Percentiles rank a stretch among this genome's conserved stretches.
Conservation (phyloP, 2,888 invertebrate genomes). For the Polydesmus complanatus region DNA sequence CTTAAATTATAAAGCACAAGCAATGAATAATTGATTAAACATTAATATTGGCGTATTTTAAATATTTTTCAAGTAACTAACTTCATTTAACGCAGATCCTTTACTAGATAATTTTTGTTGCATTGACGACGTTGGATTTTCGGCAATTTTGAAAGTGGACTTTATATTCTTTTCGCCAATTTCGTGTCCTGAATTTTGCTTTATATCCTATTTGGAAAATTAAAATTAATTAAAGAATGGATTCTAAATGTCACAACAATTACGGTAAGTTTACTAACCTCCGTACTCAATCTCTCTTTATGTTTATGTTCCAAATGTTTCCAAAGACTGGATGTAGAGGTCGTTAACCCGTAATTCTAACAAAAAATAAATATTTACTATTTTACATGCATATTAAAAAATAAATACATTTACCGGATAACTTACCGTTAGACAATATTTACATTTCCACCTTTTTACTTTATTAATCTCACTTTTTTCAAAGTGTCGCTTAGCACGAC, state of each 20-base stretch:
- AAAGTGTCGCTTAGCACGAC: not conserved
- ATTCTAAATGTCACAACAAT: not conserved
- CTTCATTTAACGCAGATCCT: too few relatives aligned
- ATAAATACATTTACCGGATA: not conserved
- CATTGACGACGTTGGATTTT: too few relatives aligned
- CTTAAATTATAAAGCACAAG: too few relatives aligned
- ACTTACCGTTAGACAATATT: not conserved
- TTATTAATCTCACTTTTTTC: not conserved
- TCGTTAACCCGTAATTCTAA: not conserved
- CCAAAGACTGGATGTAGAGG: not conserved
- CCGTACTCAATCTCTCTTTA: not conserved
- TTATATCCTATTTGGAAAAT: not conserved
- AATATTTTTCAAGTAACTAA: too few relatives aligned
- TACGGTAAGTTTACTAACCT: not conserved
- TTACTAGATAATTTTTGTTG: too few relatives aligned
- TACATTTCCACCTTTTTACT: not conserved
- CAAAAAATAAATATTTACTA: too few relatives aligned
- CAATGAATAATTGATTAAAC: too few relatives aligned
- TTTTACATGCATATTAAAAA: not conserved
- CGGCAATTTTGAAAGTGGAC: too few relatives aligned
- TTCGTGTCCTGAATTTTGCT: not conserved
- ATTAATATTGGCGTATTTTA: too few relatives aligned
- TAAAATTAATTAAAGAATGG: not conserved
- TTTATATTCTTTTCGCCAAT: not conserved
- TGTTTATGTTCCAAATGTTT: not conserved